Percentiles rank a stretch among this genome's conserved stretches.
These are phyloP conservation scores for Anthonomus grandis DNA, from an alignment of 1,140 invertebrate species.

Conservation along the genomic window DNA sequence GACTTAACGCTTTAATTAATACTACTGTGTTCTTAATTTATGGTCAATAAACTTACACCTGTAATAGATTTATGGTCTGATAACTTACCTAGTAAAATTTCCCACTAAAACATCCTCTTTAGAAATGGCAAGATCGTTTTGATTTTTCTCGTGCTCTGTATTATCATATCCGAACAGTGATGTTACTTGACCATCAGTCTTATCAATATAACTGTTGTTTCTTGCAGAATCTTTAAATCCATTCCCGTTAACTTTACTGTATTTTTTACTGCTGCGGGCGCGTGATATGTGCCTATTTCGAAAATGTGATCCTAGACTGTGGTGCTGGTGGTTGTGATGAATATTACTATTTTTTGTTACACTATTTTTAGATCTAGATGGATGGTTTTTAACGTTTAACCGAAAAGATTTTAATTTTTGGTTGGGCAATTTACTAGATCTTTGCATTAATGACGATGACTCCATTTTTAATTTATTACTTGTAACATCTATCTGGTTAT, in stretches of 20 bases:
- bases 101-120: conserved; percentile 9
- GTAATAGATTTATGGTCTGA: background rate
- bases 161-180: no score
- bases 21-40: background rate
- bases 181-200: no score
- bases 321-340: background rate
- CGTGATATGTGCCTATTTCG: background rate
- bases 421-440: background rate
- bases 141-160: no score
- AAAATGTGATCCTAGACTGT: background rate
- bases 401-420: conserved; percentile 13
- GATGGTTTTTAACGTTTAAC: background rate
- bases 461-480: conserved; percentile 10
- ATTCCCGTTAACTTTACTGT: background rate
- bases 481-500: background rate
- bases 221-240: background rate
- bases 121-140: no score
- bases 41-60: background rate
- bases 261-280: background rate
- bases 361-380: background rate
- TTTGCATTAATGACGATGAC: conserved; percentile 6
- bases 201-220: no score
- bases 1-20: background rate
- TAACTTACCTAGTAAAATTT: conserved; percentile 15
- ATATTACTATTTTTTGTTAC: conserved; percentile 5